Evolutionary conservation across 2,113 vertebrate genomes (phyloP).

Genomic region (Gracilinanus agilis): DNA sequence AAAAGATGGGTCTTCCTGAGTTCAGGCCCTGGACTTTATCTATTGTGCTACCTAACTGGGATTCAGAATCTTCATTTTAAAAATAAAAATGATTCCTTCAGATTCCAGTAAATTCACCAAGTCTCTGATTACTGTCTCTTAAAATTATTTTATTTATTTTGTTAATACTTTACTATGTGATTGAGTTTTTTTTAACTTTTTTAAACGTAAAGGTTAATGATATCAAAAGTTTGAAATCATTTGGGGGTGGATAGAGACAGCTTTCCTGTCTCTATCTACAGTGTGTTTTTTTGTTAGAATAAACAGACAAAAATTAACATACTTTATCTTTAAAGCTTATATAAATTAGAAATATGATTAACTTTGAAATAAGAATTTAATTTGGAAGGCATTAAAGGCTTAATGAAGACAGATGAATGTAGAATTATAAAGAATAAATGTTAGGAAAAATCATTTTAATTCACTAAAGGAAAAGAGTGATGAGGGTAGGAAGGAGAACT

Average conservation of each 20-base stretch:
- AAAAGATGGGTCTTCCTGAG: too few relatives aligned
- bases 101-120: not conserved
- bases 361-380: constrained; percentile 2
- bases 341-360: not conserved
- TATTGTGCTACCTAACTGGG: too few relatives aligned
- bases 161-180: not conserved
- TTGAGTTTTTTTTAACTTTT: not conserved
- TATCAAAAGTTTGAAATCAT: not conserved
- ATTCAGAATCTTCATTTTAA: not conserved
- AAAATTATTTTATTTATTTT: not conserved
- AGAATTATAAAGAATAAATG: not conserved
- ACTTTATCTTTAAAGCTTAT: not conserved
- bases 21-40: too few relatives aligned
- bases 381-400: not conserved
- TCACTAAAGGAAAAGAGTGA: not conserved
- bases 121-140: not conserved
- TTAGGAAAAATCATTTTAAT: not conserved
- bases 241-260: not conserved
- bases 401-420: constrained; percentile 5
- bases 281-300: not conserved
- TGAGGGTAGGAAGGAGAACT: not conserved
- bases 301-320: not conserved
- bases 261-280: not conserved
- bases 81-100: not conserved
- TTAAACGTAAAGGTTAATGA: not conserved